Evolutionary conservation across 2,888 invertebrate genomes (phyloP).

Genomic region (Ditula angustiorana): DNA sequence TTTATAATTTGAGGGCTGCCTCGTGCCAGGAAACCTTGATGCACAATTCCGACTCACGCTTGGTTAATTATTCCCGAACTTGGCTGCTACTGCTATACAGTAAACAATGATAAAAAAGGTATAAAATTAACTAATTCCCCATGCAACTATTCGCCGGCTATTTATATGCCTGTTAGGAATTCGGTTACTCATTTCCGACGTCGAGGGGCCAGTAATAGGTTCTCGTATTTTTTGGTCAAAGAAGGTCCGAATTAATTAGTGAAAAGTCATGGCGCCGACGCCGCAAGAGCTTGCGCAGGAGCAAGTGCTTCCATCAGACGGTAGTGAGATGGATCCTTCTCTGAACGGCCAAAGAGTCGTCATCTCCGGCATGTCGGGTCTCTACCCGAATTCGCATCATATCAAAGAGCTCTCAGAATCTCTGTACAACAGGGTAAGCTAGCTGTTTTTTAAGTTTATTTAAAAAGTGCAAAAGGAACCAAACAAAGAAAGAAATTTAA

Average conservation of each 20-base stretch:
- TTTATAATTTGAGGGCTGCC: too few species aligned
- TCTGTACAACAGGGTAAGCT: conserved; percentile 62
- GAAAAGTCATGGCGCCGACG: conserved; percentile 29
- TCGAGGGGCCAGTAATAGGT: neutral
- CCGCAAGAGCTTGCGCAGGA: conserved; percentile 28
- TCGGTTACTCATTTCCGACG: neutral
- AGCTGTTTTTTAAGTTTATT: neutral
- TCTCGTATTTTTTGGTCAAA: neutral
- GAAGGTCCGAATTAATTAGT: neutral
- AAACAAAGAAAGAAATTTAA: neutral
- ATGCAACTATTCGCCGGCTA: neutral
- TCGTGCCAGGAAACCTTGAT: neutral
- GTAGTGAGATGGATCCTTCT: neutral
- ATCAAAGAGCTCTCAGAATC: conserved; percentile 57
- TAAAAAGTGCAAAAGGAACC: neutral
- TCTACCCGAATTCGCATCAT: conserved; percentile 53
- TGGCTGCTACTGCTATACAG: neutral
- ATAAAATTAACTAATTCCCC: neutral
- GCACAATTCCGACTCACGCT: neutral
- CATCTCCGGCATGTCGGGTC: conserved; percentile 61
- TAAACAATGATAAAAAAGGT: neutral
- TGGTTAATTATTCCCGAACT: neutral
- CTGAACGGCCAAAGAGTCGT: conserved; percentile 48
- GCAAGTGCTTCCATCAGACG: neutral
- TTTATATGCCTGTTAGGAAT: neutral